Evolutionary conservation across 2,888 invertebrate species (phyloP), one percentile per base, ranked within the genome.

Genomic region (Scotopteryx bipunctaria): DNA sequence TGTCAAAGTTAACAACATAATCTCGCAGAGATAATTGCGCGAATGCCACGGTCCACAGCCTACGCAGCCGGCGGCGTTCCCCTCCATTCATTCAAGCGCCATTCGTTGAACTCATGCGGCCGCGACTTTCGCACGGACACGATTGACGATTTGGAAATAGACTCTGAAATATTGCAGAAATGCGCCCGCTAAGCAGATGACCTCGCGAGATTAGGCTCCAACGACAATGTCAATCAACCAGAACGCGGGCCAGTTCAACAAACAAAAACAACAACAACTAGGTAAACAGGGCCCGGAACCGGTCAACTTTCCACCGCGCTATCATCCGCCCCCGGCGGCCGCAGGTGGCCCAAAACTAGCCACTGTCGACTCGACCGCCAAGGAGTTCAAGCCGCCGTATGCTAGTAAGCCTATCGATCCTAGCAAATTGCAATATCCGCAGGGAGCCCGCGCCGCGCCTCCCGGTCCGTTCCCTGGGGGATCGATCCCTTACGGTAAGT

Each of bases 241-340:
- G 82, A 88, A 84, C 79, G 72, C 83, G 63, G 81, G 76, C 71
- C 88, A 89, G 77, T 86, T 85, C 69, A 87, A 75, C 76, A 90
- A 90, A 77, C 85, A 86, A 75, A 89, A 87, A 74, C 86, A 85
- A 69, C 86, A 85, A 69, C 88, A 88, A 89, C 80, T 88, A 85
- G 86, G 88, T 80, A 89, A 88, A 86, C 89, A 86, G 80, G 88
- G 83, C 72, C 73, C 85, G 62, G 89, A 89, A 86, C 88, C 86
- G 85, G 88, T 88, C 86, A 86, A 82, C 86, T 89, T 88, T 84
- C 95, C 95, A 71, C 95, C 95, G 69, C 93, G 95, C 62, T 95
- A 96, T 86, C 95, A 95, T 78, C 95, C 95, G 69, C 94, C 94
- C 58, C 94, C 94, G 63, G 92, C 93, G 75, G 94, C 95, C 63